Evolutionary conservation across 2,113 vertebrate genomes (phyloP), one percentile per base, ranked within the genome.

Genomic region (Oplegnathus fasciatus): DNA sequence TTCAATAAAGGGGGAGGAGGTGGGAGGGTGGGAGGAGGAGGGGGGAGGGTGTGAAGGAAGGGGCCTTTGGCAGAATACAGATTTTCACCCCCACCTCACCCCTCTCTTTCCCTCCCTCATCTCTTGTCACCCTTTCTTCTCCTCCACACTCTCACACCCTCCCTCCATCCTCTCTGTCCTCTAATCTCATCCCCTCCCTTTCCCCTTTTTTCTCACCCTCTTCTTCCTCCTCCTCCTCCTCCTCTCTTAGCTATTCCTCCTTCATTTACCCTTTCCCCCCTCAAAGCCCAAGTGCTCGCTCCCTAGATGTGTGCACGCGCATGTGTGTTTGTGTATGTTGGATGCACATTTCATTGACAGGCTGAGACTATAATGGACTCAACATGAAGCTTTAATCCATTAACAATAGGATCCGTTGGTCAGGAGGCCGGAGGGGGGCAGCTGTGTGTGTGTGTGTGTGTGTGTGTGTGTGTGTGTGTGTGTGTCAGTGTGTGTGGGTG

Each of bases 271-370:
- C 91, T 88, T 85, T 75, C 74, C 80, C 84, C 87, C 76, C 87
- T 68, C 80, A 87, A 90, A 82, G 72, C 73, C 68, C 75, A 34
- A 75, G 68, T 28, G 34, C 77, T 69, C 14, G 1, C 84, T 88
- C 70, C 20, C 80, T 88, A n/a, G 85, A 70, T 85, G 55, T 80
- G 90, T 92, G 90, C 87, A 85, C 75, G 88, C 52, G 88, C 83
- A 86, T 93, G 87, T 82, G 91, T 92, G 91, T 92, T 90, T 92
- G 89, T 94, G 92, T 95, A 87, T 92, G 91, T 92, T 93, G 88
- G 91, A 92, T 93, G 94, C 92, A 94, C 93, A 95, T 95, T 94
- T 95, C 93, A 95, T 94, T 95, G 94, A 95, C 93, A 93, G 91
- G 68, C 88, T 87, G 91, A 87, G 92, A 92, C 89, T 89, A 93